phyloP scores from a whole-genome alignment of 2,888 invertebrate genomes.

The Heteromurus nitidus region DNA sequence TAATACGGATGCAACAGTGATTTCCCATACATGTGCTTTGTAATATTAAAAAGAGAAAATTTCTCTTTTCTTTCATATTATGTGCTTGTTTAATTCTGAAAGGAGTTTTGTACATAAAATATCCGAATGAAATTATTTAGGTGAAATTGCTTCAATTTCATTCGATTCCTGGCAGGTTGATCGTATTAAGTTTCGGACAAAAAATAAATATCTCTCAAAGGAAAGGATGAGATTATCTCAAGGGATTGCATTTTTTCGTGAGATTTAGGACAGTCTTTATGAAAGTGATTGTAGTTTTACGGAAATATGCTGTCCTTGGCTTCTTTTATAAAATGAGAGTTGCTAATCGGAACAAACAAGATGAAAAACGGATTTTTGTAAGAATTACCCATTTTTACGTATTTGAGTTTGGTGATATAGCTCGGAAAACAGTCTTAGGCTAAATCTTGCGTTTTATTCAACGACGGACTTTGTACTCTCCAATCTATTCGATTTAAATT shows the following conservation, averaged over 20 bases:
- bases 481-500: too few relatives aligned
- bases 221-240: slow-evolving; percentile 12
- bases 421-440: too few relatives aligned
- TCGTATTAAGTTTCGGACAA: slow-evolving; percentile 5
- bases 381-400: too few relatives aligned
- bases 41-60: slow-evolving; percentile 27
- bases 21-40: neutral
- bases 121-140: neutral
- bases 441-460: too few relatives aligned
- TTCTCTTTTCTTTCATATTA: too few relatives aligned
- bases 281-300: neutral
- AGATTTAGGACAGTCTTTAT: slow-evolving; percentile 44
- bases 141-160: slow-evolving; percentile 10
- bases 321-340: too few relatives aligned
- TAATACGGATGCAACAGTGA: slow-evolving; percentile 29
- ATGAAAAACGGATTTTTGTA: too few relatives aligned
- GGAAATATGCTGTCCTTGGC: too few relatives aligned
- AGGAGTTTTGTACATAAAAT: slow-evolving; percentile 15
- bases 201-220: neutral
- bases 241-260: slow-evolving; percentile 17
- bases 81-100: slow-evolving; percentile 22
- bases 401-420: too few relatives aligned
- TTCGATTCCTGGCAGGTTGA: slow-evolving; percentile 14
- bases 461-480: too few relatives aligned
- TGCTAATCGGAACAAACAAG: too few relatives aligned